Percentiles rank a stretch among this genome's conserved stretches.
Conservation (phyloP, 2,113 vertebrate genomes). For the Abramis brama region DNA sequence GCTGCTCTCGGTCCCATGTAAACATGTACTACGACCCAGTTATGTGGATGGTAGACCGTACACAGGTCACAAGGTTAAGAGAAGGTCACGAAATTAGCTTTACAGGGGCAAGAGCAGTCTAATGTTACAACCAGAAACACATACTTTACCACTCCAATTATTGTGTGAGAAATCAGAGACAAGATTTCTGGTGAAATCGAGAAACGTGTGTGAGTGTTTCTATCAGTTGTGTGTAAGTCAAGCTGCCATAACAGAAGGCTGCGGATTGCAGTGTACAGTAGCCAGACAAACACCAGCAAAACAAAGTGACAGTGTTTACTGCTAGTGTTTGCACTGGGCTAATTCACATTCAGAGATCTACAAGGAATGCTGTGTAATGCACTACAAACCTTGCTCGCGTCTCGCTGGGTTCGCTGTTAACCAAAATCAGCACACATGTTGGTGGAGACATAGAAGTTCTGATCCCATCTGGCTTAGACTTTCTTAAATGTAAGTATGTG, state of each 20-base stretch:
- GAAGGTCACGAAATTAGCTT: slow-evolving; percentile 31
- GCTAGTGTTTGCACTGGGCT: slow-evolving; percentile 63
- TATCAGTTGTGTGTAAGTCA: slow-evolving; percentile 48
- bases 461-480: slow-evolving; percentile 81
- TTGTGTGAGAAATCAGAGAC: slow-evolving; percentile 25
- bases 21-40: neutral
- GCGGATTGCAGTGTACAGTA: slow-evolving; percentile 57
- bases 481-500: slow-evolving; percentile 69
- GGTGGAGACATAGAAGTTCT: slow-evolving; percentile 82
- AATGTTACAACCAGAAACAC: slow-evolving; percentile 26
- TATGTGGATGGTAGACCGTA: neutral
- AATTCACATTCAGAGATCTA: slow-evolving; percentile 58
- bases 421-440: slow-evolving; percentile 81
- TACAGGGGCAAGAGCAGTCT: neutral
- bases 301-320: slow-evolving; percentile 64
- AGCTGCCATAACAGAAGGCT: slow-evolving; percentile 53
- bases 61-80: neutral
- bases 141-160: slow-evolving; percentile 23
- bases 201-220: neutral
- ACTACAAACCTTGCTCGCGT: slow-evolving; percentile 36
- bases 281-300: slow-evolving; percentile 61
- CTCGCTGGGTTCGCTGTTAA: slow-evolving; percentile 60
- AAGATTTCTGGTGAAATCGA: neutral
- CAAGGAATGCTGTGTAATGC: slow-evolving; percentile 59
- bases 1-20: too few relatives aligned